These are phyloP conservation scores for Hexactinellida sp. DNA, from an alignment of 37 sponge, comb jelly and placozoan genomes.

Conservation along the genomic window DNA sequence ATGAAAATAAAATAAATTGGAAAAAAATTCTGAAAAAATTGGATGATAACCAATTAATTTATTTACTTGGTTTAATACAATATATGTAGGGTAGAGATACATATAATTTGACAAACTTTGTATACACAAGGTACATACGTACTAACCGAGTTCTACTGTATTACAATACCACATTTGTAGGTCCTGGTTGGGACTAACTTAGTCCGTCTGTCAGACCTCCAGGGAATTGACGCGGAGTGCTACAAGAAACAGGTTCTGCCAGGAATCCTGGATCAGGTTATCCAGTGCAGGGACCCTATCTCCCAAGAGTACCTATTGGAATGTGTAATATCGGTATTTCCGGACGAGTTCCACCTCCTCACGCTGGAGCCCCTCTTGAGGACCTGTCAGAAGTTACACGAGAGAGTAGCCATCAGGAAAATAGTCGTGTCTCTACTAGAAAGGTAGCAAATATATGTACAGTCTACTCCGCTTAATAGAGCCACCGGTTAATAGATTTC, in stretches of 20 bases:
- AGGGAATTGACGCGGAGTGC: slow-evolving; percentile 45
- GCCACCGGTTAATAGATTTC: too few species aligned
- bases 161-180: too few species aligned
- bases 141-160: too few species aligned
- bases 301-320: slow-evolving; percentile 99
- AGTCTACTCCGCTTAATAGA: too few species aligned
- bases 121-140: too few species aligned
- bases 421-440: slow-evolving; percentile 84
- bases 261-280: slow-evolving; percentile 83
- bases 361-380: slow-evolving; percentile 71
- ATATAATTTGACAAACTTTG: too few species aligned
- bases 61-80: too few species aligned
- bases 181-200: slow-evolving; percentile 98
- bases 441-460: too few species aligned
- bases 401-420: slow-evolving; percentile 79
- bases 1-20: too few species aligned
- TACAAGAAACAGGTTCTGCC: slow-evolving; percentile 73
- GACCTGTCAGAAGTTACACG: slow-evolving; percentile 38
- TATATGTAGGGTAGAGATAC: too few species aligned
- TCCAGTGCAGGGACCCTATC: slow-evolving; percentile 85
- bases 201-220: slow-evolving; percentile 82
- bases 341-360: slow-evolving; percentile 93
- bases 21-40: too few species aligned
- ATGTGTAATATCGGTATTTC: slow-evolving; percentile 97
- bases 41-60: too few species aligned